phyloP scores from a whole-genome alignment of 2,113 vertebrate species.

The Globicephala melas region DNA sequence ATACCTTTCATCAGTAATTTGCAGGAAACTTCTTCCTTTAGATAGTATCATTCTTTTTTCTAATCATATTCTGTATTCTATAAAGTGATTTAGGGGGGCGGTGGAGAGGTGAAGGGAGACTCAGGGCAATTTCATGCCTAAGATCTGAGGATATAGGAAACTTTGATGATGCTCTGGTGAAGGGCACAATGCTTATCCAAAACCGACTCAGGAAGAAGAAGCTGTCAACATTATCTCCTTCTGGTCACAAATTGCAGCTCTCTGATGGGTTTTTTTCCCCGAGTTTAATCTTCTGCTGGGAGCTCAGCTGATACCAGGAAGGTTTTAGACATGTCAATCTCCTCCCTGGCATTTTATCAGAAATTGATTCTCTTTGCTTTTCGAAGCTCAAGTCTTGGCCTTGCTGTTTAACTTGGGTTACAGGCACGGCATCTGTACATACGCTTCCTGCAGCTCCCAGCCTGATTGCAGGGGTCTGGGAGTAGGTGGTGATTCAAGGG shows the following conservation, averaged over 20 bases:
- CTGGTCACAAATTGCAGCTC: conserved; percentile 54
- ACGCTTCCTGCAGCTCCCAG: not conserved
- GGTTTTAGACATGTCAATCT: conserved; percentile 53
- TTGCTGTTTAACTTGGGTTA: not conserved
- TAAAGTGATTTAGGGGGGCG: not conserved
- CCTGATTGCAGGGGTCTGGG: not conserved
- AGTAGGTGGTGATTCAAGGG: not conserved
- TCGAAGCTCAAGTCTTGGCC: not conserved
- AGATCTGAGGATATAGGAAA: conserved; percentile 9
- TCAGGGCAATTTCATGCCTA: conserved; percentile 45
- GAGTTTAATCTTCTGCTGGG: conserved; percentile 66
- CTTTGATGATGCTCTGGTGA: conserved; percentile 8
- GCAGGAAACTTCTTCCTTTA: not conserved
- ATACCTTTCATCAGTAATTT: not conserved
- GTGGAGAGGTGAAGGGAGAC: not conserved
- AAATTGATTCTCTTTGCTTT: conserved; percentile 65
- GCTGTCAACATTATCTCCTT: conserved; percentile 47
- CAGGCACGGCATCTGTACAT: fast-evolving
- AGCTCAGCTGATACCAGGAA: conserved; percentile 60
- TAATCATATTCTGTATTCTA: not conserved
- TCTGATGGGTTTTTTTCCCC: conserved; percentile 58
- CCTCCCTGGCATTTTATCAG: conserved; percentile 57
- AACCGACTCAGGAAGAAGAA: not conserved
- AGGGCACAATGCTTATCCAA: conserved; percentile 51
- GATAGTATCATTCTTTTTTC: not conserved